A percentile compares a stretch with the other conserved stretches of the same genome.
These are phyloP conservation scores for Meandrusa payeni DNA, from an alignment of 2,888 invertebrate species.

Conservation along the genomic window DNA sequence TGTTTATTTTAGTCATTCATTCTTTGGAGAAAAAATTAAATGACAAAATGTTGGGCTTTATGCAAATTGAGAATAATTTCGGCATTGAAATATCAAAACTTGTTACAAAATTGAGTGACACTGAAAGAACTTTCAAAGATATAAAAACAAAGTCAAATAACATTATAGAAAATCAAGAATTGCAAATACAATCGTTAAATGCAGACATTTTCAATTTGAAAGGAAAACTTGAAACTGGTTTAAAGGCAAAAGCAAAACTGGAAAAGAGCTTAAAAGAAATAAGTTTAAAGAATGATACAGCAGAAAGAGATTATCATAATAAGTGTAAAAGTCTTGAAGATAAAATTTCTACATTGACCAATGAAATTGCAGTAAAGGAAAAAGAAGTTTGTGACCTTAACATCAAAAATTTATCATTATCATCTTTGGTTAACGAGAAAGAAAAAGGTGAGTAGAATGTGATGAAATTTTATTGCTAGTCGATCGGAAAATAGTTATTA, in stretches of 20 bases:
- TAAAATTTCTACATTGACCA: slow-evolving; percentile 33
- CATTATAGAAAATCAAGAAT: slow-evolving; percentile 35
- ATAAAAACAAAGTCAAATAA: slow-evolving; percentile 32
- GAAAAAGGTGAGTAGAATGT: slow-evolving; percentile 20
- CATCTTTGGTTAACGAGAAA: slow-evolving; percentile 6
- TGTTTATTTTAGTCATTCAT: slow-evolving; percentile 40
- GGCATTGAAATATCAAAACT: slow-evolving; percentile 40
- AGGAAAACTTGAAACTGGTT: slow-evolving; percentile 30
- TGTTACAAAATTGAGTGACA: slow-evolving; percentile 40
- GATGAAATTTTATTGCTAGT: no score
- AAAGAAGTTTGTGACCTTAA: slow-evolving; percentile 30
- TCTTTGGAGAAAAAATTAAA: slow-evolving; percentile 37
- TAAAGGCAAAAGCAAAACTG: slow-evolving; percentile 30
- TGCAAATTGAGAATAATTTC: slow-evolving; percentile 38
- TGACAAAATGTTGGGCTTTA: slow-evolving; percentile 39
- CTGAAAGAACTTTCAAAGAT: slow-evolving; percentile 40
- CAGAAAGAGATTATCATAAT: slow-evolving; percentile 43
- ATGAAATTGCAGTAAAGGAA: slow-evolving; percentile 36
- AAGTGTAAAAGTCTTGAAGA: slow-evolving; percentile 36
- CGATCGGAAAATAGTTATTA: no score
- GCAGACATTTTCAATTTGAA: slow-evolving; percentile 37
- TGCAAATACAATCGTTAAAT: slow-evolving; percentile 35
- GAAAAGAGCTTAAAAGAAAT: slow-evolving; percentile 37
- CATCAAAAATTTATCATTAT: slow-evolving; percentile 1
- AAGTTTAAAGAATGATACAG: slow-evolving; percentile 34